Percentiles rank a stretch among this genome's conserved stretches.
Evolutionary conservation across 1,140 invertebrate species (phyloP).

Genomic region (Ceratina calcarata): DNA sequence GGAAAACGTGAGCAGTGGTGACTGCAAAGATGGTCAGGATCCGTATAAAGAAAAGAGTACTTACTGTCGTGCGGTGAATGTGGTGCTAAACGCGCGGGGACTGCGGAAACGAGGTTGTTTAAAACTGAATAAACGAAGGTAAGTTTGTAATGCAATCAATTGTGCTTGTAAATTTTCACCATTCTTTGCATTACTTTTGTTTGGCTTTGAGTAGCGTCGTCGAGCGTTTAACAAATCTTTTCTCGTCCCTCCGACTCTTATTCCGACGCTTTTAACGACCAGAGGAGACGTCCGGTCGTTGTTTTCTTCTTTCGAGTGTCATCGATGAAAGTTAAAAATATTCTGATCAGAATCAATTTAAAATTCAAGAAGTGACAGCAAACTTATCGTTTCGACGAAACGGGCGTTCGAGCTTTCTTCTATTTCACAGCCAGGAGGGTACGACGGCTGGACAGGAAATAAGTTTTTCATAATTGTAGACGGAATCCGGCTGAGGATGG

Average conservation of each 20-base stretch:
- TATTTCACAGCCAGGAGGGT: neutral
- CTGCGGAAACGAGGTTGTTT: neutral
- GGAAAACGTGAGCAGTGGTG: neutral
- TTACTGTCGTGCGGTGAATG: neutral
- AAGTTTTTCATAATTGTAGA: neutral
- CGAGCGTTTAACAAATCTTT: slow-evolving; percentile 13
- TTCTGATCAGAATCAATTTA: neutral
- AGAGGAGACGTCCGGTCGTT: no score
- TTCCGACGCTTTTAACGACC: slow-evolving; percentile 16
- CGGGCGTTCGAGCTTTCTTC: neutral
- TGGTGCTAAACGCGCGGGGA: neutral
- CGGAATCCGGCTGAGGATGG: neutral
- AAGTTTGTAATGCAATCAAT: slow-evolving; percentile 37
- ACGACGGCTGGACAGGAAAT: neutral
- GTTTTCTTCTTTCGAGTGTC: no score
- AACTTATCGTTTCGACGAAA: no score
- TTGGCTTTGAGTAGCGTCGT: slow-evolving; percentile 34
- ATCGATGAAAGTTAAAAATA: no score
- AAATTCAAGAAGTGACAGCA: no score
- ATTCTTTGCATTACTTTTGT: slow-evolving; percentile 23
- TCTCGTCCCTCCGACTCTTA: neutral
- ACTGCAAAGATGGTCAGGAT: neutral
- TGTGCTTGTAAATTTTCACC: slow-evolving; percentile 38
- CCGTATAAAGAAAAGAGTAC: neutral
- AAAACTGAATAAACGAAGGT: slow-evolving; percentile 54